Evolutionary conservation across 2,888 invertebrate genomes (phyloP).

Genomic region (Myopa tessellatipennis): DNA sequence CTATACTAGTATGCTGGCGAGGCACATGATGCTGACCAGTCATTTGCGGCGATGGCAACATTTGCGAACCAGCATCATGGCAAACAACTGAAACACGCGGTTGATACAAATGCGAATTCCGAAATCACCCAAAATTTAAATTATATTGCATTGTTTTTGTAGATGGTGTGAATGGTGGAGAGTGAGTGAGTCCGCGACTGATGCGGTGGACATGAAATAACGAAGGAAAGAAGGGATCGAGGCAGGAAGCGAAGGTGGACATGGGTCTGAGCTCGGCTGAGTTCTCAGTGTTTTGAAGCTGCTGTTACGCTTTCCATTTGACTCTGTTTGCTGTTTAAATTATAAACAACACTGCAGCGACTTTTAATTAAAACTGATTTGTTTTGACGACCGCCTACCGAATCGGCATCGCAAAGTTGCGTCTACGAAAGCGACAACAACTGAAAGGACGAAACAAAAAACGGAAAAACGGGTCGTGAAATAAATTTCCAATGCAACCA

Average conservation of each 20-base stretch:
- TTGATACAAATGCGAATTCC: neutral
- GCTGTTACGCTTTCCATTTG: conserved; percentile 13
- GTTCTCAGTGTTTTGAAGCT: neutral
- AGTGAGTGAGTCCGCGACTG: too few species aligned
- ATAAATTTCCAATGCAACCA: neutral
- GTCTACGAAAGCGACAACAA: neutral
- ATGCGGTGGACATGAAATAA: too few species aligned
- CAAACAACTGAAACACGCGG: neutral
- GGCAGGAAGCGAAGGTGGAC: neutral
- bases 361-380: conserved; percentile 44
- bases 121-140: neutral
- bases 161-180: too few species aligned
- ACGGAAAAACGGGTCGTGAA: neutral
- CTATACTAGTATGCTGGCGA: too few species aligned
- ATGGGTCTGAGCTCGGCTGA: neutral
- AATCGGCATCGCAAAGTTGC: conserved; percentile 15
- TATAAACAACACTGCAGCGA: conserved; percentile 21
- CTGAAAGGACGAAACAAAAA: too few species aligned
- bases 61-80: neutral
- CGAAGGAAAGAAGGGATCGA: too few species aligned
- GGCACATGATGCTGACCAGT: conserved; percentile 12
- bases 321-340: conserved; percentile 28
- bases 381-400: conserved; percentile 34
- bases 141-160: neutral
- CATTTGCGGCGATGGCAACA: neutral